phyloP scores from a whole-genome alignment of 2,888 invertebrate species.

The Embidobia sp. region DNA sequence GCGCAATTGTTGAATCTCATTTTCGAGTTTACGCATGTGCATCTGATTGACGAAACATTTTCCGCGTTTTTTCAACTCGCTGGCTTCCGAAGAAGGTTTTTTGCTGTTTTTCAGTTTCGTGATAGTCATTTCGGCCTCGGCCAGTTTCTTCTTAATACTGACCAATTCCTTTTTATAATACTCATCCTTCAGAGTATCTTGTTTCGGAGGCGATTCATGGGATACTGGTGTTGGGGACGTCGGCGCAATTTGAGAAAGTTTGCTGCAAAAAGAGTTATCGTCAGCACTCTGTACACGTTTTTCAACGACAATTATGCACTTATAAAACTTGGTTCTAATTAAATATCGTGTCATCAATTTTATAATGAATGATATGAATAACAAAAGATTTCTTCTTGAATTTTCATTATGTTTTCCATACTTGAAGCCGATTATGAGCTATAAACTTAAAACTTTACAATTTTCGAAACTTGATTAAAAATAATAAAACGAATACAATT shows the following conservation, averaged over 20 bases:
- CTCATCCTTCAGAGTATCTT: constrained; percentile 71
- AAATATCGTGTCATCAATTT: too few species aligned
- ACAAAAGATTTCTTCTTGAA: too few species aligned
- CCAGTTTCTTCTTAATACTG: constrained; percentile 71
- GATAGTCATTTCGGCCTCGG: constrained; percentile 73
- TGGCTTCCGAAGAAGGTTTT: constrained; percentile 52
- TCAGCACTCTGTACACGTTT: background rate
- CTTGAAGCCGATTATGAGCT: too few species aligned
- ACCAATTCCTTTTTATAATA: constrained; percentile 72
- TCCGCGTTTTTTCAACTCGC: constrained; percentile 50
- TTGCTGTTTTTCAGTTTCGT: constrained; percentile 65
- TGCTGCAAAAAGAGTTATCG: constrained; percentile 10
- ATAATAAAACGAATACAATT: too few species aligned
- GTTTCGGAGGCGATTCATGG: constrained; percentile 58
- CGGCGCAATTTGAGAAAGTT: constrained; percentile 19
- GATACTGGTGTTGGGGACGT: constrained; percentile 1
- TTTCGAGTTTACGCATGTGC: constrained; percentile 82
- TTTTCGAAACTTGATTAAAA: too few species aligned
- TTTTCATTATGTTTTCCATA: too few species aligned
- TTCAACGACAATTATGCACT: too few species aligned
- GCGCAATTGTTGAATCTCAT: constrained; percentile 85
- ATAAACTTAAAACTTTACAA: too few species aligned
- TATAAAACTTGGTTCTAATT: too few species aligned
- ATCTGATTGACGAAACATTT: constrained; percentile 33
- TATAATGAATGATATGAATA: too few species aligned